phyloP scores from a whole-genome alignment of 2,113 vertebrate genomes.

The Oenanthe melanoleuca region DNA sequence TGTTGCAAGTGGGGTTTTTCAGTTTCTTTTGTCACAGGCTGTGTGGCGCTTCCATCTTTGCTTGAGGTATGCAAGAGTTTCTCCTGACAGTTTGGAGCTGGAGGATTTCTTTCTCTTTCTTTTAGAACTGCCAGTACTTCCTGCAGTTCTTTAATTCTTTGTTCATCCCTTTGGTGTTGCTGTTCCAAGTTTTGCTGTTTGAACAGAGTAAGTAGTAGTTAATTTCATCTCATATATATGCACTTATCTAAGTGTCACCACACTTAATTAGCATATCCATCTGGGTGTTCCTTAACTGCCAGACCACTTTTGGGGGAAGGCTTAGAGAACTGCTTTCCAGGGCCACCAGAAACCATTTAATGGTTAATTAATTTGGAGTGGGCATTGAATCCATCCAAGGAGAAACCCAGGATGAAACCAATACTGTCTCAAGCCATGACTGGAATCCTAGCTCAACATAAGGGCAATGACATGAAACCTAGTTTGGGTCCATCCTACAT shows the following conservation, averaged over 20 bases:
- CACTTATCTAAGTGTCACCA: neutral
- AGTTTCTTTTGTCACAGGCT: neutral
- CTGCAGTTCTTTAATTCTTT: constrained; percentile 85
- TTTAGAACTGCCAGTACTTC: constrained; percentile 75
- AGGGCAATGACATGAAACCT: neutral
- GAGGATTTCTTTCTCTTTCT: constrained; percentile 66
- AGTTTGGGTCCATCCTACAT: neutral
- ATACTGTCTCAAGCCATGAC: neutral
- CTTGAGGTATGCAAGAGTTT: neutral
- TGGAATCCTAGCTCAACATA: neutral
- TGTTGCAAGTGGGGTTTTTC: constrained; percentile 21
- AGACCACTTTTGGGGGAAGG: neutral
- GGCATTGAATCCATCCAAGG: neutral
- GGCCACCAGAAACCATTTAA: neutral
- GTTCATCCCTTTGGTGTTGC: constrained; percentile 81
- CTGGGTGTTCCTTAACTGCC: neutral
- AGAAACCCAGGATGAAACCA: neutral
- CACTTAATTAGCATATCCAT: neutral
- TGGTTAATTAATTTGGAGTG: neutral
- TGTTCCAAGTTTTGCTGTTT: constrained; percentile 81
- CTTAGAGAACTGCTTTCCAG: neutral
- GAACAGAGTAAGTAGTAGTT: neutral
- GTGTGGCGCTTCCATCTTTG: neutral
- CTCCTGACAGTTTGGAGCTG: constrained; percentile 6
- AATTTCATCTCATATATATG: neutral